A percentile compares a stretch with the other conserved stretches of the same genome.
phyloP scores from a whole-genome alignment of 2,888 invertebrate species.

The Neria commutata region DNA sequence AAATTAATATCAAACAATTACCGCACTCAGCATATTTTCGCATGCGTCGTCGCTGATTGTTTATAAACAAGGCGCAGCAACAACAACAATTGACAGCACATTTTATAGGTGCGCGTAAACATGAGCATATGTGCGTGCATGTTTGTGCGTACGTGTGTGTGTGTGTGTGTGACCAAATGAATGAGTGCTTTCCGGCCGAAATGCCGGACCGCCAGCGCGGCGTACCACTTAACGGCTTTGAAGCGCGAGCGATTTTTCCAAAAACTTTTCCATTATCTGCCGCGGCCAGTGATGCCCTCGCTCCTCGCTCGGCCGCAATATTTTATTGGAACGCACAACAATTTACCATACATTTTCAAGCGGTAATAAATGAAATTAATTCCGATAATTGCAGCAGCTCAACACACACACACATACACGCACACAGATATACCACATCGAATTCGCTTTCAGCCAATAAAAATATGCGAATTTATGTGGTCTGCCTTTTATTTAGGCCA shows the following conservation, averaged over 20 bases:
- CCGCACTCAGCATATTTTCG: constrained; percentile 36
- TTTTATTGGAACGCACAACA: constrained; percentile 1
- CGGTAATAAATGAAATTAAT: constrained; percentile 57
- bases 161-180: not conserved
- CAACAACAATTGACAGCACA: constrained; percentile 36
- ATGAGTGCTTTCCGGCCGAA: too few species aligned
- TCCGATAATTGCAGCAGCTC: constrained; percentile 51
- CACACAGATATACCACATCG: not conserved
- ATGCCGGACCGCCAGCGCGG: too few species aligned
- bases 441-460: not conserved
- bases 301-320: not conserved
- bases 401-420: not conserved
- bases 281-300: not conserved
- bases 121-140: not conserved
- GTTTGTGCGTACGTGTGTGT: too few species aligned
- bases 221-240: too few species aligned
- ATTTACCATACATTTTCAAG: constrained; percentile 39
- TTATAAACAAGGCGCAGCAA: constrained; percentile 2
- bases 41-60: constrained; percentile 18
- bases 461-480: constrained; percentile 37
- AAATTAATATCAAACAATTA: constrained; percentile 28
- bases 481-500: constrained; percentile 44
- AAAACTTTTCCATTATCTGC: constrained; percentile 5
- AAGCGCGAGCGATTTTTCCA: too few species aligned
- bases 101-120: constrained; percentile 37